Conservation (phyloP, 2,888 invertebrate species). For the Drosophila flavopinicola region DNA sequence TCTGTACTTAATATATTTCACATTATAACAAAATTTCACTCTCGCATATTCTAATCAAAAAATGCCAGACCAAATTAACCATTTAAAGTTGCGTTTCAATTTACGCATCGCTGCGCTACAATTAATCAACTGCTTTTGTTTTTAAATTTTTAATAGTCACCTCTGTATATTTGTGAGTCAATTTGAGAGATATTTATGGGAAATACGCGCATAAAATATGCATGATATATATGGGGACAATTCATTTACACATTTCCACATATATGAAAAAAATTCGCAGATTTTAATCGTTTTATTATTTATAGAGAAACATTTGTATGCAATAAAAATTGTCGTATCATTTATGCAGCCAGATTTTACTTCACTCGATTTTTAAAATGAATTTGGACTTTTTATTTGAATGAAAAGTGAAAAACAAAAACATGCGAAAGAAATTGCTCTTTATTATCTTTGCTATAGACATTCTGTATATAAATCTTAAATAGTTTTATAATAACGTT, state of each 20-base stretch:
- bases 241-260: conserved; percentile 39
- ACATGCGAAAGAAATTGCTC: not conserved
- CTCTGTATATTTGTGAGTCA: conserved; percentile 9
- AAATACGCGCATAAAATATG: conserved; percentile 36
- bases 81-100: conserved; percentile 46
- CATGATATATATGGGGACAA: conserved; percentile 37
- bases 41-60: not conserved
- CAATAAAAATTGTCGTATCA: conserved; percentile 35
- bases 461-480: no score
- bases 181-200: conserved; percentile 23
- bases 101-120: conserved; percentile 16
- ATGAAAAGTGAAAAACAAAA: not conserved
- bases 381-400: conserved; percentile 1
- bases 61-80: conserved; percentile 23
- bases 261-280: conserved; percentile 23
- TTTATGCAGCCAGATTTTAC: conserved; percentile 12
- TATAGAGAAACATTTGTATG: conserved; percentile 32
- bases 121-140: conserved; percentile 51
- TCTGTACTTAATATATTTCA: not conserved
- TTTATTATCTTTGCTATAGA: not conserved
- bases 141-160: conserved; percentile 8
- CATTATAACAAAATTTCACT: not conserved
- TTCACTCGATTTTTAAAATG: conserved; percentile 1
- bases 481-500: no score
- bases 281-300: conserved; percentile 53